Conservation (phyloP, 1,140 invertebrate genomes). For the Episyrphus balteatus region DNA sequence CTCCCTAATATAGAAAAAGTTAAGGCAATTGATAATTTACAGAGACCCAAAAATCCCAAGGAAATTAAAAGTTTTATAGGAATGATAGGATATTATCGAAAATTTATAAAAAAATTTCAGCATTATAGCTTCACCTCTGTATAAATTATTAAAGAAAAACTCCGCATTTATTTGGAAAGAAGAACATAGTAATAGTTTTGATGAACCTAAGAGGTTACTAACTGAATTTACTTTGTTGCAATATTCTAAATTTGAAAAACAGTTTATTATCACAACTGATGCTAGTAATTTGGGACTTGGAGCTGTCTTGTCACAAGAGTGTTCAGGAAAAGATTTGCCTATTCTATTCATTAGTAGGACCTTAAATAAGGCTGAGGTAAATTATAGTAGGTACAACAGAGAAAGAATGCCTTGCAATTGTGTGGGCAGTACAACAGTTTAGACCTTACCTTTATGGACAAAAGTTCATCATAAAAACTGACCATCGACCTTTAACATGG, state of each 20-base stretch:
- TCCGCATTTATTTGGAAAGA: not conserved
- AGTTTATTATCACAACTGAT: slow-evolving; percentile 7
- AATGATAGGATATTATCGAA: slow-evolving; percentile 34
- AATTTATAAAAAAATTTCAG: slow-evolving; percentile 35
- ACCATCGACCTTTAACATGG: slow-evolving; percentile 2
- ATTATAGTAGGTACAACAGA: slow-evolving; percentile 31
- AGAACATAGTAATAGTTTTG: not conserved
- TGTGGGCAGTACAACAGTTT: slow-evolving; percentile 18
- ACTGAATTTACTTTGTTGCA: slow-evolving; percentile 3
- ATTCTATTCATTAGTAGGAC: slow-evolving; percentile 31
- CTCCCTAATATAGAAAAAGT: slow-evolving; percentile 36
- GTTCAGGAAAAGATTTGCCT: slow-evolving; percentile 7
- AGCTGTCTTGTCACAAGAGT: slow-evolving; percentile 8
- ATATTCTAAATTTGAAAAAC: slow-evolving; percentile 17
- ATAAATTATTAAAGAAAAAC: slow-evolving; percentile 19
- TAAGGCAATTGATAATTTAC: slow-evolving; percentile 25
- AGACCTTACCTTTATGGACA: slow-evolving; percentile 1
- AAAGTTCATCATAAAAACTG: slow-evolving; percentile 1
- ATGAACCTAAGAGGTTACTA: not conserved
- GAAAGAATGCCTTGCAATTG: slow-evolving; percentile 35
- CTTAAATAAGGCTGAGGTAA: slow-evolving; percentile 25
- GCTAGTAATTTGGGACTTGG: slow-evolving; percentile 2
- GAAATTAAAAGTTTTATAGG: slow-evolving; percentile 38
- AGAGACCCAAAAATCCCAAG: slow-evolving; percentile 29
- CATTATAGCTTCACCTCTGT: slow-evolving; percentile 27